Percentiles rank a stretch among this genome's conserved stretches.
phyloP scores from a whole-genome alignment of 2,888 invertebrate species.

The Graphium colonna region DNA sequence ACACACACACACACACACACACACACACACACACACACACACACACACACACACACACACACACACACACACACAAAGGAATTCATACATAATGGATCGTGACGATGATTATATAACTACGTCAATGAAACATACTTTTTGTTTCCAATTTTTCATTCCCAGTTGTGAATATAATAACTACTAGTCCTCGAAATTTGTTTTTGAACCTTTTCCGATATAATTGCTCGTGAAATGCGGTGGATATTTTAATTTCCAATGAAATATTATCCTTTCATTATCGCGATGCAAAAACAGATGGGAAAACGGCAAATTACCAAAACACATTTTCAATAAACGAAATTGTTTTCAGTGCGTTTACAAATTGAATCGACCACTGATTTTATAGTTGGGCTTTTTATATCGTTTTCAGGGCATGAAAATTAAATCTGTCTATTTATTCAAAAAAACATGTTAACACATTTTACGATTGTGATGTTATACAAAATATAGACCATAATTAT shows the following conservation, averaged over 20 bases:
- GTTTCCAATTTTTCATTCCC: not conserved
- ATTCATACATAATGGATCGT: no score
- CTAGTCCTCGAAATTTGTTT: not conserved
- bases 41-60: no score
- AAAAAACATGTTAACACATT: not conserved
- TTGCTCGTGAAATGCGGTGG: not conserved
- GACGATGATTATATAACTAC: no score
- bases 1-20: no score
- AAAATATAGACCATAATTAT: no score
- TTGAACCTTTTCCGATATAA: not conserved
- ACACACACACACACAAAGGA: no score
- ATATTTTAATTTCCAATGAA: not conserved
- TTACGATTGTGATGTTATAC: no score
- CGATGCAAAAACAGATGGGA: not conserved
- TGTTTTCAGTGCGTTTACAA: constrained; percentile 1
- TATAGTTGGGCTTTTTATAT: not conserved
- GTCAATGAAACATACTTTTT: no score
- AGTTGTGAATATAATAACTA: not conserved
- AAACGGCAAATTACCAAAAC: not conserved
- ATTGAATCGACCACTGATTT: constrained; percentile 2
- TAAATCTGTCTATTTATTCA: not conserved
- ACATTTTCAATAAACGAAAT: not conserved
- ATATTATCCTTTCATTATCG: constrained; percentile 17
- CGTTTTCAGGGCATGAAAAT: not conserved
- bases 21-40: no score